Evolutionary conservation across 2,797 vertebrate genomes (phyloP).

Genomic region (Choloepus didactylus): DNA sequence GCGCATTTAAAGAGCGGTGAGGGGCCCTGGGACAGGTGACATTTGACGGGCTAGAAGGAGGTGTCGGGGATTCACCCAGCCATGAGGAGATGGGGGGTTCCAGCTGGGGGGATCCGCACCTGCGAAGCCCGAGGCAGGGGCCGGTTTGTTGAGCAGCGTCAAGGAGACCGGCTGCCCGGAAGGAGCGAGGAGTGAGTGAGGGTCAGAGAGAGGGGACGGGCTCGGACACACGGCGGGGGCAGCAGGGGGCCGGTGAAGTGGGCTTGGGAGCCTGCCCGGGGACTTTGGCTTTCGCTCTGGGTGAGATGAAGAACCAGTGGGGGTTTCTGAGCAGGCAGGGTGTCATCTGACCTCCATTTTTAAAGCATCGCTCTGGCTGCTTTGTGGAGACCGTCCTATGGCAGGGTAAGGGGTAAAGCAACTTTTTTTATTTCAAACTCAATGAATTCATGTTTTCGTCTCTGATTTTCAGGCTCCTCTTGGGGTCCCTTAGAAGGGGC

Average conservation of each 20-base stretch:
- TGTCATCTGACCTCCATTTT: background rate
- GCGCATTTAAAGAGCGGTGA: background rate
- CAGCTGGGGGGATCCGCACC: background rate
- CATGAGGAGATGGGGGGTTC: background rate
- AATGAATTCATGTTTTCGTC: background rate
- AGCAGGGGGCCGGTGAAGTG: accelerated
- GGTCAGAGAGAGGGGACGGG: background rate
- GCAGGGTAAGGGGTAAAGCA: background rate
- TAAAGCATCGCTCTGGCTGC: background rate
- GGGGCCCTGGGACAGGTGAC: background rate
- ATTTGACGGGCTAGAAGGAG: background rate
- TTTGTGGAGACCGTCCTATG: background rate
- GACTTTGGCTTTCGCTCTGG: background rate
- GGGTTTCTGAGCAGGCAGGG: background rate
- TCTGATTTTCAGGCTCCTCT: background rate
- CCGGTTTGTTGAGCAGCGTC: background rate
- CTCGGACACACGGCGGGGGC: background rate
- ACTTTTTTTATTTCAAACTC: background rate
- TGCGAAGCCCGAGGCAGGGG: background rate
- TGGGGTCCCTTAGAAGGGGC: background rate
- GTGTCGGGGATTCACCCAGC: background rate
- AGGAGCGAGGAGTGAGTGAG: too few relatives aligned
- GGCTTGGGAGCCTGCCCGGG: accelerated
- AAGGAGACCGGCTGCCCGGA: background rate
- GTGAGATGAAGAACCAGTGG: accelerated